Evolutionary conservation across 2,888 invertebrate species (phyloP), one percentile per base, ranked within the genome.

Genomic region (Calliphora vomitoria): DNA sequence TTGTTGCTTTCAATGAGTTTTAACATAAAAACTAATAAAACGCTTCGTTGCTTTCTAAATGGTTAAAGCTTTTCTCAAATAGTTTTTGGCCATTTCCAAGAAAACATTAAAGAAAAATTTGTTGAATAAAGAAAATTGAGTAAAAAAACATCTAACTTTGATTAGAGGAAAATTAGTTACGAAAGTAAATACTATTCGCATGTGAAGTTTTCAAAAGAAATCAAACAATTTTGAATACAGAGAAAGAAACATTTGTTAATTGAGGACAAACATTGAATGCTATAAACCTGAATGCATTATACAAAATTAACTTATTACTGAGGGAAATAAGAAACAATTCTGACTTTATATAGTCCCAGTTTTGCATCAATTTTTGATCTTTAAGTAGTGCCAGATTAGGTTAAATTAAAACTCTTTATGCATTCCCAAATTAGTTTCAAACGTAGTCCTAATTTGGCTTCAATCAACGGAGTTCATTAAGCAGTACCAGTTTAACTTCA

Each of bases 1-100:
- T 78, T 78, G 60, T 72, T 78, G 83, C 64, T 72, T 78, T 79
- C 78, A 75, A 10, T 58, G 20, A 62, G 50, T 78, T 83, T 8
- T 47, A 72, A 64, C 20, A 71, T 76, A n/a, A 58, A 71, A 74
- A 62, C 44, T 31, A 69, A 76, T 76, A 83, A 75, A 25, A 75
- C 20, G 83, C 76, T 83, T 83, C 76, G 83, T 69, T 76, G 60
- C 50, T 76, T 82, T 75, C 60, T 53, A 71, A 71, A 41, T 82
- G 25, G 4, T 41, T 68, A 41, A 11, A 8, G 44, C 6, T 1
- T 66, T 31, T 18, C n/a, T 20, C 5, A 41, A 62, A n/a, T 41
- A 25, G 15, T 15, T 41, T 55, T 55, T 66, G 55, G 31, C 10
- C 55, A 74, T 41, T 62, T 60, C 11, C 4, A 38, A n/a, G 10